A percentile compares a stretch with the other conserved stretches of the same genome.
These are phyloP conservation scores for Agriopis aurantiaria DNA, from an alignment of 2,888 invertebrate species.

Conservation along the genomic window DNA sequence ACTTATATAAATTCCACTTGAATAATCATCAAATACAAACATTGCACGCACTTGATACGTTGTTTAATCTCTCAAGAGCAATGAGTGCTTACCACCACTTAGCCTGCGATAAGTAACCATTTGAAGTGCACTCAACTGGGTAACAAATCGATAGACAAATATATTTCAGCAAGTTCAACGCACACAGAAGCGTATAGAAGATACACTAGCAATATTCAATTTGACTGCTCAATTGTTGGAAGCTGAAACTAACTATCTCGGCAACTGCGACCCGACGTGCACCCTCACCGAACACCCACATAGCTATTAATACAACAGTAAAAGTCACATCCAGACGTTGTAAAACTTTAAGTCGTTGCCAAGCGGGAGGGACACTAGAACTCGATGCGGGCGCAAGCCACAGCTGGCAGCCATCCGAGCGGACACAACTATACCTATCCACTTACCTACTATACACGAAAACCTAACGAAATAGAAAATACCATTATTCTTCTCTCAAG, in stretches of 20 bases:
- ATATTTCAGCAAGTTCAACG: constrained; percentile 3
- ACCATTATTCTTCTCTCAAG: constrained; percentile 82
- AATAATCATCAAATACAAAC: constrained; percentile 3
- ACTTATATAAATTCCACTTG: background rate
- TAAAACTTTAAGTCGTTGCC: constrained; percentile 68
- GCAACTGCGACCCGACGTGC: constrained; percentile 31
- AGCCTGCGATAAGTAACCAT: background rate
- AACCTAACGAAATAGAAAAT: constrained; percentile 84
- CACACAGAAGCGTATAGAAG: constrained; percentile 3
- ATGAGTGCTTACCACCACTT: background rate
- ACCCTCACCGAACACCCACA: constrained; percentile 41
- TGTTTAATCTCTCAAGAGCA: constrained; percentile 9
- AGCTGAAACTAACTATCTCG: constrained; percentile 30
- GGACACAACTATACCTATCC: constrained; percentile 76
- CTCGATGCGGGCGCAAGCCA: constrained; percentile 62
- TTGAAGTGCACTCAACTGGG: constrained; percentile 12
- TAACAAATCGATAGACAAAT: constrained; percentile 11
- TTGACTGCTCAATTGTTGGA: constrained; percentile 21
- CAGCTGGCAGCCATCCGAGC: constrained; percentile 83
- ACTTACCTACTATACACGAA: constrained; percentile 49
- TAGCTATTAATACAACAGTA: constrained; percentile 47
- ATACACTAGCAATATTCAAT: constrained; percentile 21
- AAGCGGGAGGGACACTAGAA: constrained; percentile 64
- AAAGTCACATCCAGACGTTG: constrained; percentile 64
- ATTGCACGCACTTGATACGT: constrained; percentile 5